These are phyloP conservation scores for Zhengitettix transpicula DNA, from an alignment of 2,888 invertebrate species.

Conservation along the genomic window DNA sequence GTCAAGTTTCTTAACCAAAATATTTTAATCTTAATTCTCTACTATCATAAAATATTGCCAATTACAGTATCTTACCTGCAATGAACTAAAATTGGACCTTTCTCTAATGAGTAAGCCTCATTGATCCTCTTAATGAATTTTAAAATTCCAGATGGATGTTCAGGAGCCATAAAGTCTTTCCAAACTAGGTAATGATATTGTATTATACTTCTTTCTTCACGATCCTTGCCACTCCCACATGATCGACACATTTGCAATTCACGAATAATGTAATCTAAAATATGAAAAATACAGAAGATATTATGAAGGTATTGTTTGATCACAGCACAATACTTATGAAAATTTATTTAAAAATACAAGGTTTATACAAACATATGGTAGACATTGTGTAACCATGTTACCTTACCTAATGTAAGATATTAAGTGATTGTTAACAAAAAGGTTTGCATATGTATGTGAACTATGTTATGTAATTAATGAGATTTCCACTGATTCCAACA, in stretches of 20 bases:
- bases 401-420: too few relatives aligned
- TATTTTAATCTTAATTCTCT: too few relatives aligned
- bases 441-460: too few relatives aligned
- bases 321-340: neutral
- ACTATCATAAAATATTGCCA: too few relatives aligned
- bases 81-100: constrained; percentile 74
- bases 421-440: too few relatives aligned
- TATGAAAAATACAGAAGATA: neutral
- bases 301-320: too few relatives aligned
- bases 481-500: too few relatives aligned
- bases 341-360: too few relatives aligned
- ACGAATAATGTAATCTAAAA: constrained; percentile 66
- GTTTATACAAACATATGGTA: neutral
- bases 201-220: constrained; percentile 49
- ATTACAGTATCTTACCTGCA: constrained; percentile 35
- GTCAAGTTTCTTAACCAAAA: too few relatives aligned
- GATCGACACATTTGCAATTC: constrained; percentile 46
- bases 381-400: too few relatives aligned
- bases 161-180: constrained; percentile 93
- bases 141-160: constrained; percentile 81
- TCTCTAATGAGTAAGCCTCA: constrained; percentile 67
- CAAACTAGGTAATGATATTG: constrained; percentile 92
- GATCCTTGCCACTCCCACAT: constrained; percentile 25
- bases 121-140: constrained; percentile 80
- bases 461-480: too few relatives aligned